Conservation (phyloP, 2,888 invertebrate species). For the Hymenopus coronatus region DNA sequence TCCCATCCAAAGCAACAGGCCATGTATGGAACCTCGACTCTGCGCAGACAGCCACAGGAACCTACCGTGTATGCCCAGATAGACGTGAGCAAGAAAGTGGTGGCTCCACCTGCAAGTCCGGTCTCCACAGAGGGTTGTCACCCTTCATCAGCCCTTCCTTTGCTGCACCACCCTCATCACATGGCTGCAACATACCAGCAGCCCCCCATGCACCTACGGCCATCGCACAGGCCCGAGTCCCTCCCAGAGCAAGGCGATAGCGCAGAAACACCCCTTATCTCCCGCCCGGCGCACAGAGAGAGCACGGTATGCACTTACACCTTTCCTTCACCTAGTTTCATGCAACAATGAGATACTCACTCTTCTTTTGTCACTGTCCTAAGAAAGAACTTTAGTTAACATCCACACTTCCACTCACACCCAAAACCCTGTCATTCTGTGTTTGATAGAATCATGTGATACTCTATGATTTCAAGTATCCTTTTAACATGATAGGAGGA, state of each 20-base stretch:
- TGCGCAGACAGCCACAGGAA: slow-evolving; percentile 45
- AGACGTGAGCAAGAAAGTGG: slow-evolving; percentile 47
- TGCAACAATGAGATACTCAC: too few relatives aligned
- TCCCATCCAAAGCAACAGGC: slow-evolving; percentile 46
- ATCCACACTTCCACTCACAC: too few relatives aligned
- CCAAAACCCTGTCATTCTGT: too few relatives aligned
- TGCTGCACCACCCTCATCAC: slow-evolving; percentile 46
- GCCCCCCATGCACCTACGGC: slow-evolving; percentile 43
- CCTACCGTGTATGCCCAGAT: slow-evolving; percentile 58
- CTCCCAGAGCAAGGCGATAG: slow-evolving; percentile 12
- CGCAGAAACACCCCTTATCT: slow-evolving; percentile 31
- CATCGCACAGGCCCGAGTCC: slow-evolving; percentile 44
- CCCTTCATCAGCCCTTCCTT: slow-evolving; percentile 47
- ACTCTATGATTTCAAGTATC: too few relatives aligned
- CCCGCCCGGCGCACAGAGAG: slow-evolving; percentile 23
- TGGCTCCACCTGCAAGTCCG: slow-evolving; percentile 43
- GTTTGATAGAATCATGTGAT: too few relatives aligned
- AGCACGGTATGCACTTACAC: slow-evolving; percentile 29
- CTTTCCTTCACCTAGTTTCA: too few relatives aligned
- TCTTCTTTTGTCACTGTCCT: too few relatives aligned
- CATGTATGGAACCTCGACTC: slow-evolving; percentile 34
- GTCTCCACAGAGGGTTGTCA: slow-evolving; percentile 43
- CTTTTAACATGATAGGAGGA: too few relatives aligned
- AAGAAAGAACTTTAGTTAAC: too few relatives aligned
- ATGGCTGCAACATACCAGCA: slow-evolving; percentile 38